Evolutionary conservation across 2,888 invertebrate genomes (phyloP).

Genomic region (Pardosa pseudoannulata): DNA sequence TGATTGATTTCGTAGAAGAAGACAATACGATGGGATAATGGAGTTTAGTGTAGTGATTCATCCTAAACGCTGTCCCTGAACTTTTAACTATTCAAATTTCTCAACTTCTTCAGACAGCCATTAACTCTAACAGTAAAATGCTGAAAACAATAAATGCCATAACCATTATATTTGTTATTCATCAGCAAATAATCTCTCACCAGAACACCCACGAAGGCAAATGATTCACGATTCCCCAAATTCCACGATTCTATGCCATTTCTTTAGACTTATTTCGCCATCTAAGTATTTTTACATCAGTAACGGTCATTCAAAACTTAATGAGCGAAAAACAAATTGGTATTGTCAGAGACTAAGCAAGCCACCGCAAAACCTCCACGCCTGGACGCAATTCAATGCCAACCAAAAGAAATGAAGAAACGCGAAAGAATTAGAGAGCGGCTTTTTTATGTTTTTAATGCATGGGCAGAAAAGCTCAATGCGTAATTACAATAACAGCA

Average conservation of each 20-base stretch:
- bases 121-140: too few species aligned
- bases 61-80: too few species aligned
- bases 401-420: constrained; percentile 9
- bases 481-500: constrained; percentile 51
- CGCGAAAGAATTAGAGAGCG: constrained; percentile 30
- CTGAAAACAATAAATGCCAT: too few species aligned
- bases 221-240: background rate
- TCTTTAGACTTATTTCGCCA: background rate
- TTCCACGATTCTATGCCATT: background rate
- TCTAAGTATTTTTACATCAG: background rate
- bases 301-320: constrained; percentile 25
- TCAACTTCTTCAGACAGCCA: too few species aligned
- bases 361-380: constrained; percentile 26
- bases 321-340: constrained; percentile 31
- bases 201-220: constrained; percentile 1
- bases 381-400: constrained; percentile 30
- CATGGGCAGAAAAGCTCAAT: background rate
- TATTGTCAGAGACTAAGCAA: constrained; percentile 3
- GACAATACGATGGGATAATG: too few species aligned
- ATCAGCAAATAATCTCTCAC: too few species aligned
- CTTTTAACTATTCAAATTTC: too few species aligned
- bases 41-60: too few species aligned
- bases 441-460: constrained; percentile 23
- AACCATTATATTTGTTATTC: too few species aligned
- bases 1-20: too few species aligned